These are phyloP conservation scores for Lerema accius DNA, from an alignment of 1,140 invertebrate genomes.

Conservation along the genomic window DNA sequence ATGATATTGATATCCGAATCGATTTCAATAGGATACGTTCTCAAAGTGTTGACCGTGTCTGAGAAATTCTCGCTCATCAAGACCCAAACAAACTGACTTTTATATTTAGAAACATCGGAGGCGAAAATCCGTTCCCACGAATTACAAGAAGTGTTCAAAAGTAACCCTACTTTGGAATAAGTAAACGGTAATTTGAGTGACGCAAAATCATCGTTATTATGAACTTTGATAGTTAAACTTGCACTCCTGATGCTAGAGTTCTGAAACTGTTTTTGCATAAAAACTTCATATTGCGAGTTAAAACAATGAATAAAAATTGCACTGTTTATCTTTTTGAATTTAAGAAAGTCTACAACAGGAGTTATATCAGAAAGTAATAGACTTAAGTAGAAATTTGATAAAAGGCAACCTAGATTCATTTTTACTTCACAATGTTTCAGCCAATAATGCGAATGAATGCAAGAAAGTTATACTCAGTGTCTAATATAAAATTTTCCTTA, in stretches of 20 bases:
- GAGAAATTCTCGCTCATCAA: slow-evolving; percentile 2
- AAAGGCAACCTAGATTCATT: slow-evolving; percentile 2
- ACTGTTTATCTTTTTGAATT: slow-evolving; percentile 14
- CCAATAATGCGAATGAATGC: not conserved
- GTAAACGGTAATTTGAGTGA: not conserved
- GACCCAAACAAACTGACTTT: slow-evolving; percentile 3
- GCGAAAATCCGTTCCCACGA: slow-evolving; percentile 7
- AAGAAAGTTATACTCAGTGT: no score
- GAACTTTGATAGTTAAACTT: not conserved
- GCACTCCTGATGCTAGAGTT: not conserved
- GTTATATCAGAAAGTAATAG: not conserved
- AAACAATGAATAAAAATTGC: slow-evolving; percentile 16
- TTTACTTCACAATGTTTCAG: not conserved
- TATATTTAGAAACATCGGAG: not conserved
- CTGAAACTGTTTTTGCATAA: slow-evolving; percentile 10
- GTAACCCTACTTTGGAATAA: slow-evolving; percentile 12
- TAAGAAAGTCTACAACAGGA: not conserved
- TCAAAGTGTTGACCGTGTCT: not conserved
- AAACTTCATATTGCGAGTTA: not conserved
- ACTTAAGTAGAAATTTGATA: not conserved
- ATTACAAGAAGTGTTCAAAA: slow-evolving; percentile 14
- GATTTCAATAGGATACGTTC: slow-evolving; percentile 10
- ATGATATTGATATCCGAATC: slow-evolving; percentile 5
- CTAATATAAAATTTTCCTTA: no score
- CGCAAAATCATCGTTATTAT: not conserved